phyloP scores from a whole-genome alignment of 1,140 invertebrate genomes.

The Psix sp. region DNA sequence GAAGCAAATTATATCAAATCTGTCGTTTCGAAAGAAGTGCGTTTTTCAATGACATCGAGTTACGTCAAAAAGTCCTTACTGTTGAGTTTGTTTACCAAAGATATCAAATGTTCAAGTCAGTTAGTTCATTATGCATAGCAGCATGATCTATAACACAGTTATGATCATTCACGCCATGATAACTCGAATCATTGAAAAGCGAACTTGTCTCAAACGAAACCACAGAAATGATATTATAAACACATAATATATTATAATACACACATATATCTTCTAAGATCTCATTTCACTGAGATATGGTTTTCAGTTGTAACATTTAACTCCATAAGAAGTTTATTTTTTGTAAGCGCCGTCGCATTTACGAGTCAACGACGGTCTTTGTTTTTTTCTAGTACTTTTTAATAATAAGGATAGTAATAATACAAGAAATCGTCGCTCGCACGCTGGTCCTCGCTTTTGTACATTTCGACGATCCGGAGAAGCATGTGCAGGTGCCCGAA shows the following conservation, averaged over 20 bases:
- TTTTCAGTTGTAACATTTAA: constrained; percentile 22
- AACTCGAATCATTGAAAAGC: constrained; percentile 10
- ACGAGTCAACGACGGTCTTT: no score
- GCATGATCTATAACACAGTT: no score
- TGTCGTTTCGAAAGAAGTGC: no score
- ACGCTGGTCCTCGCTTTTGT: no score
- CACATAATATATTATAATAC: constrained; percentile 39
- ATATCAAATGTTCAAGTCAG: constrained; percentile 1
- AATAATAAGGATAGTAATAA: no score
- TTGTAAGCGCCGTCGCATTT: constrained; percentile 60
- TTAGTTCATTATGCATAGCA: constrained; percentile 1
- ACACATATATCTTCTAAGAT: constrained; percentile 35
- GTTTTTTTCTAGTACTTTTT: no score
- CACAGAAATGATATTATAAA: constrained; percentile 16
- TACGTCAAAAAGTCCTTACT: neutral
- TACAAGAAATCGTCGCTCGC: no score
- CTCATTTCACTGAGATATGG: constrained; percentile 19
- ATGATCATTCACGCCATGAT: neutral
- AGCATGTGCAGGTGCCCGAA: constrained; percentile 4
- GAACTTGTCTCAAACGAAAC: neutral
- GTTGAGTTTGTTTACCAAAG: constrained; percentile 4
- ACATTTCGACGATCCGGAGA: neutral
- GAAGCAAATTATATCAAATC: no score
- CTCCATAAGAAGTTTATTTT: constrained; percentile 40
- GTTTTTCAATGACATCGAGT: neutral